Evolutionary conservation across 2,113 vertebrate genomes (phyloP).

Genomic region (Paradoxurus hermaphroditus): DNA sequence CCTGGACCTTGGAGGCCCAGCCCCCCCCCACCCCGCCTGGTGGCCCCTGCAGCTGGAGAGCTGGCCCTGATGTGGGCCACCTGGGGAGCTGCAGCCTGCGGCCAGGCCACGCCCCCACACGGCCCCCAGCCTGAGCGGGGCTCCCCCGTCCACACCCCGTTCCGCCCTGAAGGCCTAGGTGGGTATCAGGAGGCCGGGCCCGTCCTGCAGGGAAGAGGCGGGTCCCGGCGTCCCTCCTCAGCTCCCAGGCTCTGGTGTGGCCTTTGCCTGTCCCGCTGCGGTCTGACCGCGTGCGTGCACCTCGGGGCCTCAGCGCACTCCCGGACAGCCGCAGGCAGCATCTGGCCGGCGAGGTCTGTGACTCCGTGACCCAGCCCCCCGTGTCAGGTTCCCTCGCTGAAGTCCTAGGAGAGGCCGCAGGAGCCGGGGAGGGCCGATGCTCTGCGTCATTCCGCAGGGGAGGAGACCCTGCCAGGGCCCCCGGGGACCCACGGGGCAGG

Average conservation of each 20-base stretch:
- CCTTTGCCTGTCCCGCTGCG: rapidly evolving
- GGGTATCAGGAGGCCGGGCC: rapidly evolving
- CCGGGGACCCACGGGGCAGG: background rate
- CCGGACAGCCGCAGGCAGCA: rapidly evolving
- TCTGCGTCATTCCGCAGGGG: background rate
- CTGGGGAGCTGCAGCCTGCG: background rate
- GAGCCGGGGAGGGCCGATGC: background rate
- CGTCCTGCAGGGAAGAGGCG: background rate
- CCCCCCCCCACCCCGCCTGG: background rate
- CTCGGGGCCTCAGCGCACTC: background rate
- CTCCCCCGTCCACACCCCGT: background rate
- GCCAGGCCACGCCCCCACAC: background rate
- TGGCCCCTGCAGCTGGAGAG: rapidly evolving
- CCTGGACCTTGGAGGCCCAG: background rate
- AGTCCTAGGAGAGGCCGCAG: background rate
- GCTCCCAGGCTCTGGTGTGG: too few relatives aligned
- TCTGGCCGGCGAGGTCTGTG: background rate
- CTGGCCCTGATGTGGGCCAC: background rate
- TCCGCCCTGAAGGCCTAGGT: rapidly evolving
- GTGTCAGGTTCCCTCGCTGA: background rate
- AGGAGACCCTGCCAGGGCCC: background rate
- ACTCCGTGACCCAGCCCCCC: background rate
- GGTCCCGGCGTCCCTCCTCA: rapidly evolving
- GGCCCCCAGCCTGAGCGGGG: background rate
- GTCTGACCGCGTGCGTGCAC: rapidly evolving